Base-by-base conservation (phyloP, 2,888 invertebrate genomes). In the Eilema caniola region DNA sequence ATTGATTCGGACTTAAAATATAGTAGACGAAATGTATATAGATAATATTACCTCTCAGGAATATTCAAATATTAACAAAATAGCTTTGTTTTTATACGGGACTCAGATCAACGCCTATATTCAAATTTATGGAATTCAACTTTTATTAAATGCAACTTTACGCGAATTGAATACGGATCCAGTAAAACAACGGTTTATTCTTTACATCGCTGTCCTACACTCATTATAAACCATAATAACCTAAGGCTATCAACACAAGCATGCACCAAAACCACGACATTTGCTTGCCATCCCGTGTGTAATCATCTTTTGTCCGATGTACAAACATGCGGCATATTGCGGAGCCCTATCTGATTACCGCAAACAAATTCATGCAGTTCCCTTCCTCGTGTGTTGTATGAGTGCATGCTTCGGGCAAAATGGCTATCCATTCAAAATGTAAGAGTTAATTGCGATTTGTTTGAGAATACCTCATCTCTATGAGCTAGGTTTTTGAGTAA, bases 241-340 rank as follows among this genome's bases (percentile, higher is more conserved):
- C 78, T 69, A 57, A 12, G 74, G 80, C 73, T 67, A 74, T 59
- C 71, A 79, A 70, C 67, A 72, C 63, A 67, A 69, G 62, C 64
- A 10, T 70, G 41, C 53, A 28, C 20, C 57, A 62, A 72, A 78
- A 59, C 78, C 84, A 78, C 83, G 83, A 85, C 89, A 89, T 87
- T 89, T 89, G 86, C 85, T 66, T 72, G 72, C 60, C 80, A 82
- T 77, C 73, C 81, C 62, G 73, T 73, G 81, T 75, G 85, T 86
- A 87, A 86, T 89, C 85, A 87, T 83, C 84, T 86, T 83, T 85
- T 85, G 85, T 83, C 79, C 74, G 69, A 70, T 75, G 75, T 79
- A 77, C 88, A 91, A 93, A 92, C 93, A 93, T 86, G 89, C 83
- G 89, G 86, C 93, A 93, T 93, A 93, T 93, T 93, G 93, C 84